phyloP scores from a whole-genome alignment of 2,888 invertebrate species.

The Melanophora roralis region DNA sequence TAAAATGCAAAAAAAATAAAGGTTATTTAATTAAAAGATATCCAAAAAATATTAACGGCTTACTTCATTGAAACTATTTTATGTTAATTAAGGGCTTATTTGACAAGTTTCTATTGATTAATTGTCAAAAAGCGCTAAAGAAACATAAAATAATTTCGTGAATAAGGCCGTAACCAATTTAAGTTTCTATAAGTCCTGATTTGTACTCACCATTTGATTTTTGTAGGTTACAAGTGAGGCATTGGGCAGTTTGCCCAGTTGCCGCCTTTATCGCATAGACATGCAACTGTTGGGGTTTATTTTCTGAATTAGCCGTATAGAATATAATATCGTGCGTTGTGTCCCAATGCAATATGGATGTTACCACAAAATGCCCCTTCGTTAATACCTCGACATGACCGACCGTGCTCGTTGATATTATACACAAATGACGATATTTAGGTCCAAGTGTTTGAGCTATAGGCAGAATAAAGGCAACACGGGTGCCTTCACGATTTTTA shows the following conservation, averaged over 20 bases:
- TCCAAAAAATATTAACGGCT: too few species aligned
- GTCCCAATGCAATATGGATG: slow-evolving; percentile 86
- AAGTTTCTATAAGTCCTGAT: too few species aligned
- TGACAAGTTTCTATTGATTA: too few species aligned
- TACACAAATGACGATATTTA: slow-evolving; percentile 83
- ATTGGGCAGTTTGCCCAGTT: slow-evolving; percentile 78
- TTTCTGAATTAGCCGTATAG: slow-evolving; percentile 88
- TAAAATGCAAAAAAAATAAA: slow-evolving; percentile 33
- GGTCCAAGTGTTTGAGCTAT: slow-evolving; percentile 79
- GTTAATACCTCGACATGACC: slow-evolving; percentile 78
- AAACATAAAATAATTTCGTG: too few species aligned
- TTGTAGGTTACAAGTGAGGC: slow-evolving; percentile 85
- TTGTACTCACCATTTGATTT: slow-evolving; percentile 68
- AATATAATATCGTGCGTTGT: slow-evolving; percentile 83
- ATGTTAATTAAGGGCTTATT: too few species aligned
- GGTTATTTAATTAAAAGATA: too few species aligned
- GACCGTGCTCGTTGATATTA: slow-evolving; percentile 77
- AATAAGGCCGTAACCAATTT: too few species aligned
- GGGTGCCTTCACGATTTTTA: slow-evolving; percentile 83
- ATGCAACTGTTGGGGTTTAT: slow-evolving; percentile 88
- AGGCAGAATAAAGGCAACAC: slow-evolving; percentile 86
- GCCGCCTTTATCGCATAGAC: slow-evolving; percentile 84
- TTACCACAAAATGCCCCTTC: slow-evolving; percentile 83
- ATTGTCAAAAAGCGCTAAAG: too few species aligned
- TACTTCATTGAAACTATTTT: too few species aligned